phyloP scores from a whole-genome alignment of 2,888 invertebrate species.

The Drosophila villosipedis region DNA sequence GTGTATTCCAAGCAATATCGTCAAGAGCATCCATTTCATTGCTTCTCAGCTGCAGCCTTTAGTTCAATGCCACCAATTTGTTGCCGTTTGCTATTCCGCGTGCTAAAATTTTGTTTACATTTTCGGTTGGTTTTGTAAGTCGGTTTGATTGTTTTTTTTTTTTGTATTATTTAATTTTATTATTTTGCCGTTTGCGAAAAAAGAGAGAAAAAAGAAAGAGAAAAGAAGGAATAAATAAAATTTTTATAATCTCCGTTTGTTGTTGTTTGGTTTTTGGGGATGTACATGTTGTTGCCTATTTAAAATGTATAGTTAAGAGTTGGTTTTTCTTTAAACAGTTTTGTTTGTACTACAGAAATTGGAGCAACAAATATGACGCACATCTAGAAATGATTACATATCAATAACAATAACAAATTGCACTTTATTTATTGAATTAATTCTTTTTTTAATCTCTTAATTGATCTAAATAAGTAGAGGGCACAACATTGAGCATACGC shows the following conservation, averaged over 20 bases:
- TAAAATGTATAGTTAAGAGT: conserved; percentile 43
- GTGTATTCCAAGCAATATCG: conserved; percentile 47
- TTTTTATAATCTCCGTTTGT: conserved; percentile 75
- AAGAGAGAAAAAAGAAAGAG: conserved; percentile 78
- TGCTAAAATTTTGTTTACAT: conserved; percentile 45
- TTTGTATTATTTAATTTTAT: conserved; percentile 33
- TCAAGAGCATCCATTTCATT: conserved; percentile 49
- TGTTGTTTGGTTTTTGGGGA: conserved; percentile 40
- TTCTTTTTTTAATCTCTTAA: conserved; percentile 16
- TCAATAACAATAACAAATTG: conserved; percentile 57
- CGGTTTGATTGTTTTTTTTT: conserved; percentile 26
- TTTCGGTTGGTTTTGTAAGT: conserved; percentile 36
- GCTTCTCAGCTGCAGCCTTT: conserved; percentile 47
- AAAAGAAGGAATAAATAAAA: conserved; percentile 78
- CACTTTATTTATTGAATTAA: conserved; percentile 23
- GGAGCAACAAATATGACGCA: conserved; percentile 58
- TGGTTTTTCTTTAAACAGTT: conserved; percentile 25
- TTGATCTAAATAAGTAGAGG: conserved; percentile 45
- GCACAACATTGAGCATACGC: conserved; percentile 62
- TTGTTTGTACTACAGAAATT: conserved; percentile 55
- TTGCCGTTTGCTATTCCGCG: conserved; percentile 30
- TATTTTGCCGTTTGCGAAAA: conserved; percentile 52
- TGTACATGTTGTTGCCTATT: conserved; percentile 54
- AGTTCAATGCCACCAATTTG: conserved; percentile 59
- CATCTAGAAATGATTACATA: conserved; percentile 66